phyloP scores from a whole-genome alignment of 2,888 invertebrate species.

The Parnassius glacialis region DNA sequence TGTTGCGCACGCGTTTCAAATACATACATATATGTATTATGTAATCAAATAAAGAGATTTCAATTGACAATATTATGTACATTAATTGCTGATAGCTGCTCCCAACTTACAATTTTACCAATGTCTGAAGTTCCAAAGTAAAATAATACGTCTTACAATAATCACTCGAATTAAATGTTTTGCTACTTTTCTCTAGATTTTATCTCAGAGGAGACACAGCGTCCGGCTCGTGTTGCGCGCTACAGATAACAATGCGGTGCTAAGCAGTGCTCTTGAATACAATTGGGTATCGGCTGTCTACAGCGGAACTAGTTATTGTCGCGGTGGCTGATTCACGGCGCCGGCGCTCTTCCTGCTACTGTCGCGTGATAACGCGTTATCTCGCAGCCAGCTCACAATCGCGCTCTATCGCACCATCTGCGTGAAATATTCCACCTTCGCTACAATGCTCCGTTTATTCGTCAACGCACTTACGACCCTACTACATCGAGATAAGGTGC shows the following conservation, averaged over 20 bases:
- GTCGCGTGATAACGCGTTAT: constrained; percentile 59
- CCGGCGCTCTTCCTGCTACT: constrained; percentile 56
- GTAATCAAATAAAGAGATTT: too few species aligned
- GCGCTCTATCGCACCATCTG: constrained; percentile 69
- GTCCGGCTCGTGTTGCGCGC: not conserved
- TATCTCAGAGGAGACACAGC: constrained; percentile 1
- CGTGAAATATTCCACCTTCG: constrained; percentile 71
- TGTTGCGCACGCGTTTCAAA: too few species aligned
- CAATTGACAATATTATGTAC: too few species aligned
- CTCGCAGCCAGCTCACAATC: constrained; percentile 54
- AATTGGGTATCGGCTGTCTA: constrained; percentile 34
- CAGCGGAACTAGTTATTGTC: constrained; percentile 42
- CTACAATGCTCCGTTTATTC: constrained; percentile 45
- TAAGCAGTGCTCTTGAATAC: constrained; percentile 27
- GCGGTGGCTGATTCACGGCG: constrained; percentile 38
- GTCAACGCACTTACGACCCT: constrained; percentile 27
- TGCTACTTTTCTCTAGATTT: not conserved
- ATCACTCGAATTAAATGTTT: not conserved
- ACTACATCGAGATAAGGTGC: constrained; percentile 28
- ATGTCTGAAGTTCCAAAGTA: too few species aligned
- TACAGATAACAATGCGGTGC: constrained; percentile 1
- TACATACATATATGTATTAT: too few species aligned
- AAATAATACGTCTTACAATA: not conserved
- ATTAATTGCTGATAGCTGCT: too few species aligned
- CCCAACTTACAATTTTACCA: too few species aligned